Conservation (phyloP, 2,888 invertebrate genomes). For the Sisyra terminalis region DNA sequence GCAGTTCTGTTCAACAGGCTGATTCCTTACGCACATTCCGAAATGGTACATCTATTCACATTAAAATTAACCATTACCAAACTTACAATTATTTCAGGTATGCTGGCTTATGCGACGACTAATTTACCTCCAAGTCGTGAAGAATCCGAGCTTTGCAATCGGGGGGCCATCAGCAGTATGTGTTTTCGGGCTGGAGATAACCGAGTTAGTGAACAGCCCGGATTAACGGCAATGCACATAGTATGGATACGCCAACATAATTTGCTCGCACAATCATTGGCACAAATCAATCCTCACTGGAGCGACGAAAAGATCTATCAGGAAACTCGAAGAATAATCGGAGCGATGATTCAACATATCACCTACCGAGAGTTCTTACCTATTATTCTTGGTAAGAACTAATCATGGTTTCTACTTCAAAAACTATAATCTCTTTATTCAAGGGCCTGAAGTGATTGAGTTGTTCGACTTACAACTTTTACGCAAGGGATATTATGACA, state of each 20-base stretch:
- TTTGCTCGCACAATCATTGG: slow-evolving; percentile 53
- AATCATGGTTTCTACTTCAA: not conserved
- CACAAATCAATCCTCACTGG: slow-evolving; percentile 69
- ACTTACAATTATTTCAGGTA: too few relatives aligned
- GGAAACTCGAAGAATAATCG: slow-evolving; percentile 66
- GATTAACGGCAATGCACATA: slow-evolving; percentile 56
- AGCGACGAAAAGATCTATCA: slow-evolving; percentile 75
- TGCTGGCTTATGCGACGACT: slow-evolving; percentile 23
- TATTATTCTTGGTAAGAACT: slow-evolving; percentile 45
- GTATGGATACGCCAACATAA: slow-evolving; percentile 60
- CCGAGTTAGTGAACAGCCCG: slow-evolving; percentile 67
- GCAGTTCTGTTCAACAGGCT: slow-evolving; percentile 54
- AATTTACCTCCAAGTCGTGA: slow-evolving; percentile 40
- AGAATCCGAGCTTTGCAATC: slow-evolving; percentile 50
- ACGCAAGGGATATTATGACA: slow-evolving; percentile 49
- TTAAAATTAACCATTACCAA: not conserved
- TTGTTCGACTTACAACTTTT: slow-evolving; percentile 56
- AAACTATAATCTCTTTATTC: slow-evolving; percentile 6
- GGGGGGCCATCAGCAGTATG: slow-evolving; percentile 52
- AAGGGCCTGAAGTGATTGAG: slow-evolving; percentile 54
- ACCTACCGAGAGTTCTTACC: slow-evolving; percentile 73
- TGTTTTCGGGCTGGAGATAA: slow-evolving; percentile 69
- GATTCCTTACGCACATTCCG: slow-evolving; percentile 60
- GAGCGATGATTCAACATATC: slow-evolving; percentile 69
- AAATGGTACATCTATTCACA: slow-evolving; percentile 35